Conservation (phyloP, 2,888 invertebrate species). For the Teleiodes luculella region DNA sequence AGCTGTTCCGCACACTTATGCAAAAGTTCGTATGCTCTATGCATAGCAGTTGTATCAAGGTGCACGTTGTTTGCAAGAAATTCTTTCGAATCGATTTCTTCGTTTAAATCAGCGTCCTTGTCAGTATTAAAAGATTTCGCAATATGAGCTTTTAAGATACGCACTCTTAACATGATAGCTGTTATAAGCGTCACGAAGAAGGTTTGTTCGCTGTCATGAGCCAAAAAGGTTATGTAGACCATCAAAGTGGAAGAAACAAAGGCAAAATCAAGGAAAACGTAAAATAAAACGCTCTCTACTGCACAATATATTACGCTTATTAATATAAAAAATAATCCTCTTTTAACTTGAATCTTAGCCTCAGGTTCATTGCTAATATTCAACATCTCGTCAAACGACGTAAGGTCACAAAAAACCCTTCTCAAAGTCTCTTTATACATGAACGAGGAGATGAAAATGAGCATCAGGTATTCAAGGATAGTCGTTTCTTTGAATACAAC, state of each 20-base stretch:
- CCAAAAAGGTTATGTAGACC: slow-evolving; percentile 33
- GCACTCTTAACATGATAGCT: slow-evolving; percentile 42
- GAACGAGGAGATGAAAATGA: background rate
- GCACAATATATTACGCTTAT: slow-evolving; percentile 29
- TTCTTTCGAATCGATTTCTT: slow-evolving; percentile 13
- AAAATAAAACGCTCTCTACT: slow-evolving; percentile 35
- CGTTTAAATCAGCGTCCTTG: slow-evolving; percentile 20
- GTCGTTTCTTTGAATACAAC: slow-evolving; percentile 5
- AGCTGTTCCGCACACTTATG: slow-evolving; percentile 17
- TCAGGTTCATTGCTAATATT: background rate
- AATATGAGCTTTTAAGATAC: slow-evolving; percentile 49
- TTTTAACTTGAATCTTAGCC: slow-evolving; percentile 3
- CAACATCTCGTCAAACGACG: slow-evolving; percentile 7
- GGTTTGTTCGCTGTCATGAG: slow-evolving; percentile 50
- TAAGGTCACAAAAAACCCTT: background rate
- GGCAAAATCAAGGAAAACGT: slow-evolving; percentile 23
- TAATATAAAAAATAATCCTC: slow-evolving; percentile 28
- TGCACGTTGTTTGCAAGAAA: slow-evolving; percentile 7
- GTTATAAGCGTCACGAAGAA: slow-evolving; percentile 43
- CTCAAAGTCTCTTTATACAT: background rate
- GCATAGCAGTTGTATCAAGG: slow-evolving; percentile 12
- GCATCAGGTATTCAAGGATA: slow-evolving; percentile 3
- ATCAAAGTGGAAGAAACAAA: slow-evolving; percentile 20
- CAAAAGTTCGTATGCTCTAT: slow-evolving; percentile 16
- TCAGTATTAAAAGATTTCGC: slow-evolving; percentile 33